These are phyloP conservation scores for Stomatorhinus ivindoensis DNA, from an alignment of 2,113 vertebrate species.

Conservation along the genomic window DNA sequence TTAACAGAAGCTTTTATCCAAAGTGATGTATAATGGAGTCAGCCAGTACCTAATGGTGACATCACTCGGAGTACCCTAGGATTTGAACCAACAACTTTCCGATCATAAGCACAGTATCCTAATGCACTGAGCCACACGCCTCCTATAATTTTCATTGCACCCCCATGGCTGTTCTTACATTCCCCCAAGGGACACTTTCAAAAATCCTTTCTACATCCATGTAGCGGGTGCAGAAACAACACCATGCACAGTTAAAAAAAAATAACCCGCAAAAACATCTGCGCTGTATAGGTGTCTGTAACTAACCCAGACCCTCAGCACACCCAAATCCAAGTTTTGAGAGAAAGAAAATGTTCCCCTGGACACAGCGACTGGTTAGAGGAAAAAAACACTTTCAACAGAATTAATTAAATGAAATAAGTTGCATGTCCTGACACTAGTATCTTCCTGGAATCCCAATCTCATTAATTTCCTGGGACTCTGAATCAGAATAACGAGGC, in stretches of 20 bases:
- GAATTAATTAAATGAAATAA: slow-evolving; percentile 10
- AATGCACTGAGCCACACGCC: neutral
- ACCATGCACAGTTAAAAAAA: neutral
- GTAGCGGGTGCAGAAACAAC: neutral
- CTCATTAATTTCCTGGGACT: neutral
- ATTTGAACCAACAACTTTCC: neutral
- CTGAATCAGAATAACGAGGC: neutral
- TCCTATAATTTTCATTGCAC: neutral
- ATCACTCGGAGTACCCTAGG: neutral
- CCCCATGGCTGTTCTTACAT: neutral
- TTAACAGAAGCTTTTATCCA: neutral
- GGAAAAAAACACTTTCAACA: neutral
- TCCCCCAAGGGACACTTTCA: neutral
- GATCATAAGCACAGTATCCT: neutral
- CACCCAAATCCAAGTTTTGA: neutral
- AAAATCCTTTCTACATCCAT: neutral
- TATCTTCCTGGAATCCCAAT: slow-evolving; percentile 3
- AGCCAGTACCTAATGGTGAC: neutral
- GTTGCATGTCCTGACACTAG: neutral
- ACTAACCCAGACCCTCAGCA: neutral
- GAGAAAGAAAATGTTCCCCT: neutral
- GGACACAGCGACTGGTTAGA: slow-evolving; percentile 1
- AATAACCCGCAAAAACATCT: neutral
- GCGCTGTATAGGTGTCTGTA: neutral
- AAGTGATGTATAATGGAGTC: neutral